phyloP scores from a whole-genome alignment of 1,140 invertebrate genomes.

The Streblospio benedicti region DNA sequence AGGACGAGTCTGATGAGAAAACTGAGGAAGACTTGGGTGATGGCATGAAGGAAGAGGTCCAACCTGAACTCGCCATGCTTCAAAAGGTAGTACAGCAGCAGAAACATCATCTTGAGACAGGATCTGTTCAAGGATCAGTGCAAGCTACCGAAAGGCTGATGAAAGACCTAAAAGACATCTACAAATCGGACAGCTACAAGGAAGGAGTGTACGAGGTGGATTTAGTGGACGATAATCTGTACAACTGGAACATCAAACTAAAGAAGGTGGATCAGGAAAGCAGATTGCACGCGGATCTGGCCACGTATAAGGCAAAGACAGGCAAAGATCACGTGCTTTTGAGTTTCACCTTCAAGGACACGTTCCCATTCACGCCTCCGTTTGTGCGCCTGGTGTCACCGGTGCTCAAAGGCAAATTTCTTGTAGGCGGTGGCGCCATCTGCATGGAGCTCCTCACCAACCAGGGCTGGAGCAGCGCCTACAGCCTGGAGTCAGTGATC shows the following conservation, averaged over 20 bases:
- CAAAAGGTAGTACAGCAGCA: too few relatives aligned
- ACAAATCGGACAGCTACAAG: constrained; percentile 95
- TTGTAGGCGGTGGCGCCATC: constrained; percentile 84
- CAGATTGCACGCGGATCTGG: constrained; percentile 84
- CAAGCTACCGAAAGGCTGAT: constrained; percentile 97
- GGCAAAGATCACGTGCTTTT: constrained; percentile 93
- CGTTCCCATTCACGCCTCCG: constrained; percentile 96
- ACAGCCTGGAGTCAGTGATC: constrained; percentile 96
- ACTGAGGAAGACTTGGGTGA: too few relatives aligned
- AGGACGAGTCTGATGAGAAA: too few relatives aligned
- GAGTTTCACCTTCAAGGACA: constrained; percentile 95
- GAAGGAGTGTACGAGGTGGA: constrained; percentile 88
- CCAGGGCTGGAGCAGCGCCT: constrained; percentile 98
- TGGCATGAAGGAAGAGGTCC: too few relatives aligned
- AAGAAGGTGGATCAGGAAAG: constrained; percentile 95
- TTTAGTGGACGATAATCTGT: constrained; percentile 94
- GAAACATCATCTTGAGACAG: too few relatives aligned
- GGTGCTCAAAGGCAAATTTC: constrained; percentile 90
- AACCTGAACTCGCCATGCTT: too few relatives aligned
- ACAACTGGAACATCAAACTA: constrained; percentile 98
- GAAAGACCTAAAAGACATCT: constrained; percentile 98
- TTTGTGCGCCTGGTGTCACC: constrained; percentile 97
- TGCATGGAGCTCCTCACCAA: constrained; percentile 99
- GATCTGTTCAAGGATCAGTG: constrained; percentile 59
- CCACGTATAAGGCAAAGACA: constrained; percentile 89